Evolutionary conservation across 2,113 vertebrate species (phyloP).

Genomic region (Calyptommatus sinebrachiatus): DNA sequence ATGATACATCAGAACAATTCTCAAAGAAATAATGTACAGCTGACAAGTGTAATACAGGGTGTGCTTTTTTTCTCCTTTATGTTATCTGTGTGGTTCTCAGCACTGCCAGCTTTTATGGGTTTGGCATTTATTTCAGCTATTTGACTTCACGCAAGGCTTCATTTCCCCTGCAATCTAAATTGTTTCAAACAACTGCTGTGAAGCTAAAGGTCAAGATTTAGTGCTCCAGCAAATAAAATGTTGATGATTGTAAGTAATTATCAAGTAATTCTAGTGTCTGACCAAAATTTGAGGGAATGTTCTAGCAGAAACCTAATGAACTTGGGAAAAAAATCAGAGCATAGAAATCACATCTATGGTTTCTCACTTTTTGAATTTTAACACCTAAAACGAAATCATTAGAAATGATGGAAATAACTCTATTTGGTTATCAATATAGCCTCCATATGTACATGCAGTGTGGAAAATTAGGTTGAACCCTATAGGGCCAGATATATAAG

Average conservation of each 20-base stretch:
- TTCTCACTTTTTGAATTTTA: conserved; percentile 27
- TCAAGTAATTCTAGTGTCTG: background rate
- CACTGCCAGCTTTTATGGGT: conserved; percentile 13
- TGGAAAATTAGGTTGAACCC: conserved; percentile 2
- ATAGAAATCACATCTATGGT: conserved; percentile 19
- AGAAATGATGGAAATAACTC: conserved; percentile 8
- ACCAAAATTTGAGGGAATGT: conserved; percentile 19
- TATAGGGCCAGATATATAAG: background rate
- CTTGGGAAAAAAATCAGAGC: conserved; percentile 9
- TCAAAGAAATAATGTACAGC: conserved; percentile 30
- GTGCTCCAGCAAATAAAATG: conserved; percentile 40
- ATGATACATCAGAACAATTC: conserved; percentile 44
- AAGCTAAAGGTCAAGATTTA: conserved; percentile 51
- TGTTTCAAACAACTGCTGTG: conserved; percentile 54
- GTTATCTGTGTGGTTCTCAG: background rate
- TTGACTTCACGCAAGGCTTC: conserved; percentile 43
- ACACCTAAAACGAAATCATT: background rate
- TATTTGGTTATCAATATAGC: background rate
- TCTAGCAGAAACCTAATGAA: conserved; percentile 18
- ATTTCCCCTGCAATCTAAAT: conserved; percentile 56
- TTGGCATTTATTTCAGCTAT: conserved; percentile 53
- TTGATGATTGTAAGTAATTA: conserved; percentile 32
- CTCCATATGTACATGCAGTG: background rate
- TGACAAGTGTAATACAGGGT: conserved; percentile 24
- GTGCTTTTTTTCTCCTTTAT: background rate